These are phyloP conservation scores for Rhizomys pruinosus DNA, from an alignment of 2,113 vertebrate genomes.

Conservation along the genomic window DNA sequence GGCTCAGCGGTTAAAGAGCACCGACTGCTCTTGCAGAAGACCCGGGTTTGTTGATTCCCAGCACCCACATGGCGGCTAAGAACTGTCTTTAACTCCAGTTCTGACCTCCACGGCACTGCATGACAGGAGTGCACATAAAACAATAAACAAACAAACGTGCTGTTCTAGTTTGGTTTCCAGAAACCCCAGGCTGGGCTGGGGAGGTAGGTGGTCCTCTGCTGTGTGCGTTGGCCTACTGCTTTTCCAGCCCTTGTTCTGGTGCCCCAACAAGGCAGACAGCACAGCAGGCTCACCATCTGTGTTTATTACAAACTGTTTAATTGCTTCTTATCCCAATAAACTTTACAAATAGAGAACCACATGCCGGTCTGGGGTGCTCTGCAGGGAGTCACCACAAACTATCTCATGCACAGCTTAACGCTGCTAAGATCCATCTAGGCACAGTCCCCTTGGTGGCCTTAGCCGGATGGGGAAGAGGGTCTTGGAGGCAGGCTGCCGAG, in stretches of 20 bases:
- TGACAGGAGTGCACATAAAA: too few relatives aligned
- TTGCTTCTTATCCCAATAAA: conserved; percentile 69
- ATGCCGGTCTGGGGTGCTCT: conserved; percentile 66
- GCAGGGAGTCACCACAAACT: conserved; percentile 65
- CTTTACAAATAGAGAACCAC: conserved; percentile 71
- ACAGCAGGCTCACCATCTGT: conserved; percentile 59
- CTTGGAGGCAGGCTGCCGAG: conserved; percentile 36
- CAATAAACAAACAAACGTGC: too few relatives aligned
- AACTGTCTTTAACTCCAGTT: too few relatives aligned
- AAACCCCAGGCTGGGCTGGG: background rate
- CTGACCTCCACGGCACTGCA: too few relatives aligned
- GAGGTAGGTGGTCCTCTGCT: background rate
- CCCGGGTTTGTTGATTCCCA: too few relatives aligned
- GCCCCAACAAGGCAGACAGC: background rate
- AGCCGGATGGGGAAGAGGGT: background rate
- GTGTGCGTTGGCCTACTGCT: background rate
- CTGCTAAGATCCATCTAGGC: conserved; percentile 19
- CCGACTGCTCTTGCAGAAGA: too few relatives aligned
- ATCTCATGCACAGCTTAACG: conserved; percentile 66
- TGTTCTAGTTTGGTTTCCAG: background rate
- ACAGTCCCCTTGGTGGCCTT: conserved; percentile 46
- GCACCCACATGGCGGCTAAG: too few relatives aligned
- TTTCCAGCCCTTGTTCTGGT: background rate
- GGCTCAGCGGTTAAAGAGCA: too few relatives aligned
- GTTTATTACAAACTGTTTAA: conserved; percentile 81